A percentile compares a stretch with the other conserved stretches of the same genome.
phyloP scores from a whole-genome alignment of 2,888 invertebrate genomes.

The Ferrisia virgata region DNA sequence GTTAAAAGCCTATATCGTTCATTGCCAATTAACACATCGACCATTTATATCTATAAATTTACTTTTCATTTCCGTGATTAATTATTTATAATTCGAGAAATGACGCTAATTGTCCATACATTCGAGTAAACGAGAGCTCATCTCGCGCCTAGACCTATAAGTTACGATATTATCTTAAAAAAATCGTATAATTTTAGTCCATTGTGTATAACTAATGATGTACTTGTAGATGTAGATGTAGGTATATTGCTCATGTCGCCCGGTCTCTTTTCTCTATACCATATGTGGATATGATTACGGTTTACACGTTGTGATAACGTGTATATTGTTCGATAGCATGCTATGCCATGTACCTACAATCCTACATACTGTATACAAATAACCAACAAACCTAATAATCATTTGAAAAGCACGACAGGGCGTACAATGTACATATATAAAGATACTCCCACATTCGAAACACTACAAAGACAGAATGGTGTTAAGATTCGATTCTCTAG shows the following conservation, averaged over 20 bases:
- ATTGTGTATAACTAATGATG: conserved; percentile 17
- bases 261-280: neutral
- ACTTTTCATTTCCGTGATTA: neutral
- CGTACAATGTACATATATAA: neutral
- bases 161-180: neutral
- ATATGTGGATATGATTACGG: conserved; percentile 26
- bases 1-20: conserved; percentile 2
- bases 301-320: neutral
- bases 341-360: neutral
- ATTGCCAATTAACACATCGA: conserved; percentile 20
- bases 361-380: conserved; percentile 8
- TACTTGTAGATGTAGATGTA: neutral
- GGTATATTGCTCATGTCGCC: neutral
- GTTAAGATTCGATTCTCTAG: neutral
- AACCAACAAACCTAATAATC: conserved; percentile 33
- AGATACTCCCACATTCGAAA: neutral
- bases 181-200: neutral
- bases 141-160: neutral
- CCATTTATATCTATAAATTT: neutral
- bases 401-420: conserved; percentile 20
- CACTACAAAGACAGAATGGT: neutral
- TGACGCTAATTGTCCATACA: conserved; percentile 5
- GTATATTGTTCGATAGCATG: conserved; percentile 8
- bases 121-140: neutral
- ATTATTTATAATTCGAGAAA: neutral